Evolutionary conservation across 2,113 vertebrate species (phyloP).

Genomic region (Solea solea): DNA sequence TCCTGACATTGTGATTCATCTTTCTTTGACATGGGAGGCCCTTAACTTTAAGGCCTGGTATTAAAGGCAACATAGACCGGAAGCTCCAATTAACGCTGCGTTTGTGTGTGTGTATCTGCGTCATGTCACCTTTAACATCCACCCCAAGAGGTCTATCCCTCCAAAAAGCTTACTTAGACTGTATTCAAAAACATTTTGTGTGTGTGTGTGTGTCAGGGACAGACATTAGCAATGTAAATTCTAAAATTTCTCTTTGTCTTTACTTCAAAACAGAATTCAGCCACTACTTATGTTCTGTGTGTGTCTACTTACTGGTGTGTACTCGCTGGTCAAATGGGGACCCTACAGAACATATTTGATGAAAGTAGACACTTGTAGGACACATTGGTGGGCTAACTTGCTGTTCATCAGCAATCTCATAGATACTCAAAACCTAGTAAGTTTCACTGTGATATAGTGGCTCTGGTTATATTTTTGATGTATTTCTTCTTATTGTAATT

Average conservation of each 20-base stretch:
- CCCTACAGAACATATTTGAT: constrained; percentile 82
- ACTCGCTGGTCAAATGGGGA: constrained; percentile 57
- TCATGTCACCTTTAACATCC: too few species aligned
- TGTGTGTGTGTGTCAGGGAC: too few species aligned
- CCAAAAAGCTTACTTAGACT: not conserved
- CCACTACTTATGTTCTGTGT: constrained; percentile 71
- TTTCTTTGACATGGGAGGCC: too few species aligned
- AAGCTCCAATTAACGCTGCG: too few species aligned
- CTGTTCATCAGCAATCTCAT: constrained; percentile 86
- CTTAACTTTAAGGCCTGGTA: too few species aligned
- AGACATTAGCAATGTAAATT: not conserved
- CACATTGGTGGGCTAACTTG: constrained; percentile 87
- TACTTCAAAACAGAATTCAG: constrained; percentile 54
- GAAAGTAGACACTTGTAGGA: constrained; percentile 80
- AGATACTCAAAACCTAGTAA: constrained; percentile 77
- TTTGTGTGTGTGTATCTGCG: too few species aligned
- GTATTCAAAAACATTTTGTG: too few species aligned
- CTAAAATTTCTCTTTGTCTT: not conserved
- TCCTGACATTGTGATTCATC: too few species aligned
- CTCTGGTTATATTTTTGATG: not conserved
- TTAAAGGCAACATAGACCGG: too few species aligned
- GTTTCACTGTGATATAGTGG: constrained; percentile 32
- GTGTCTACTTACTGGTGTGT: constrained; percentile 61
- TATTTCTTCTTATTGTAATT: not conserved
- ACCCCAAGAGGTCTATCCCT: too few species aligned